phyloP scores from a whole-genome alignment of 2,888 invertebrate genomes.

The Lathronympha strigana region DNA sequence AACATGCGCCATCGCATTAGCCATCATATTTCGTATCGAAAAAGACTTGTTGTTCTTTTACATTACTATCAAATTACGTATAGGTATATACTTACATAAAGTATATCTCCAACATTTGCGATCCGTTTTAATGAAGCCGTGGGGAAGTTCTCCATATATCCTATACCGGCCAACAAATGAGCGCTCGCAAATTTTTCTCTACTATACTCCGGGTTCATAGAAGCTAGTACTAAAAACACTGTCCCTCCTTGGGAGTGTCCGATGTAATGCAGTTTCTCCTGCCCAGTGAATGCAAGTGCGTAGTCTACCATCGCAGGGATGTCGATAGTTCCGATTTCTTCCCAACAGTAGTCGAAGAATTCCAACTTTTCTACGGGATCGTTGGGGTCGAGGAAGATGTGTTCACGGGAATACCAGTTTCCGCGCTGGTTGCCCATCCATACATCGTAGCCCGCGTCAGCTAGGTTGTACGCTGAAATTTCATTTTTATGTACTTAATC shows the following conservation, averaged over 20 bases:
- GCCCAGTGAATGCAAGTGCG: conserved; percentile 43
- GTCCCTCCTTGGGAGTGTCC: conserved; percentile 51
- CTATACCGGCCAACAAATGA: conserved; percentile 48
- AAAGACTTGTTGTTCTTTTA: too few relatives aligned
- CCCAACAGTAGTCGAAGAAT: conserved; percentile 51
- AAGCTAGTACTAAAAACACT: conserved; percentile 42
- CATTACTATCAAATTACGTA: too few relatives aligned
- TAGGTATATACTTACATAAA: conserved; percentile 44
- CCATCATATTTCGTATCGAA: too few relatives aligned
- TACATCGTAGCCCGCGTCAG: conserved; percentile 86
- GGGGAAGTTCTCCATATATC: conserved; percentile 45
- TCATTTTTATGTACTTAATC: background rate
- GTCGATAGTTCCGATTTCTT: conserved; percentile 48
- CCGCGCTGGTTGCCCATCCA: conserved; percentile 91
- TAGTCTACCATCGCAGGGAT: conserved; percentile 46
- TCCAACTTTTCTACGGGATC: conserved; percentile 19
- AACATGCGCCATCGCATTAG: too few relatives aligned
- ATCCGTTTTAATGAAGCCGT: conserved; percentile 15
- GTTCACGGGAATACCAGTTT: conserved; percentile 77
- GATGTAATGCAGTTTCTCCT: conserved; percentile 48
- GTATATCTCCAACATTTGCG: conserved; percentile 19
- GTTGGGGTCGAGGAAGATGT: conserved; percentile 41
- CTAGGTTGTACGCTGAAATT: conserved; percentile 59
- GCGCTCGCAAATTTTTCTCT: conserved; percentile 45
- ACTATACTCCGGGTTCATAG: conserved; percentile 45